Conservation (phyloP, 2,797 vertebrate species). For the Clarias platycephalus region DNA sequence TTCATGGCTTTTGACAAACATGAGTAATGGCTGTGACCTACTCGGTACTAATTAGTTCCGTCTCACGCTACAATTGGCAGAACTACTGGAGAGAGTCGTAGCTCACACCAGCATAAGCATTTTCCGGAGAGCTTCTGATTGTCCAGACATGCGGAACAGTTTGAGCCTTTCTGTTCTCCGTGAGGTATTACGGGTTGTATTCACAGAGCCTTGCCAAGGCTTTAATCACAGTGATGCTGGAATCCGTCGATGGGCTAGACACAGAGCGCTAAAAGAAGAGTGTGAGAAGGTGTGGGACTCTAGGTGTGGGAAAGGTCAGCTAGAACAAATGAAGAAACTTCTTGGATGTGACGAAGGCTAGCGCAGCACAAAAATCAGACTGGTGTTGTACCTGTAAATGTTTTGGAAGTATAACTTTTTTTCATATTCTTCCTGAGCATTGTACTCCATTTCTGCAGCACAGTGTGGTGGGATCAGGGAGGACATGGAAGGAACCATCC, state of each 20-base stretch:
- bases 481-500: conserved; percentile 94
- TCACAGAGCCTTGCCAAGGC: conserved; percentile 43
- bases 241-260: conserved; percentile 57
- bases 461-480: conserved; percentile 92
- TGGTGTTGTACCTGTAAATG: background rate
- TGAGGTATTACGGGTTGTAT: conserved; percentile 37
- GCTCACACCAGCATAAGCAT: conserved; percentile 66
- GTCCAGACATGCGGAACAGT: conserved; percentile 56
- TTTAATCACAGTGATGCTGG: conserved; percentile 61
- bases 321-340: conserved; percentile 40
- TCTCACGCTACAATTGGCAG: conserved; percentile 63
- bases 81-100: conserved; percentile 63
- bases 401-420: background rate
- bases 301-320: conserved; percentile 40
- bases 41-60: conserved; percentile 67
- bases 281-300: conserved; percentile 36
- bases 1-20: conserved; percentile 59
- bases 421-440: background rate
- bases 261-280: conserved; percentile 53
- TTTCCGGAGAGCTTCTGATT: conserved; percentile 65
- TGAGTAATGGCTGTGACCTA: conserved; percentile 65
- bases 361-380: background rate
- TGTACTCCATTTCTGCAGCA: conserved; percentile 69
- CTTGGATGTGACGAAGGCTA: background rate
- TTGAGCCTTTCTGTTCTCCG: conserved; percentile 57